Conservation (phyloP, 2,113 vertebrate genomes). For the Platycercus adscitus region DNA sequence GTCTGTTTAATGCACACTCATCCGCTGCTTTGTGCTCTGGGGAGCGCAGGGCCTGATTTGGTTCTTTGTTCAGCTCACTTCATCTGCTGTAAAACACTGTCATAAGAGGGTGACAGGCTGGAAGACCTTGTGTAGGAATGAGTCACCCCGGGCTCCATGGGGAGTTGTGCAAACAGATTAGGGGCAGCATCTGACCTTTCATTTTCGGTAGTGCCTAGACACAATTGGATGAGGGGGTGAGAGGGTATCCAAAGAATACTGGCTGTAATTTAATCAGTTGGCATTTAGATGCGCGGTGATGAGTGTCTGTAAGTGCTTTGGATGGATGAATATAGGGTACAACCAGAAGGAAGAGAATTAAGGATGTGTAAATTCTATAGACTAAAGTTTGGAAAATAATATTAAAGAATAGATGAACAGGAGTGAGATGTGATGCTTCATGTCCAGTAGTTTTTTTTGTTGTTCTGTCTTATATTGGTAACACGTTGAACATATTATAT, state of each 20-base stretch:
- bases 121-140: not conserved
- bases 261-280: slow-evolving; percentile 8
- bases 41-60: fast-evolving
- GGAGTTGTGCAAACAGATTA: not conserved
- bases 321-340: not conserved
- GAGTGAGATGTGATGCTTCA: not conserved
- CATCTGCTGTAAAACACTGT: not conserved
- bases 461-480: not conserved
- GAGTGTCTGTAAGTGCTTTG: not conserved
- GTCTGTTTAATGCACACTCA: fast-evolving
- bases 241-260: not conserved
- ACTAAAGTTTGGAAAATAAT: not conserved
- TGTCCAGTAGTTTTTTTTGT: not conserved
- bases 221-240: slow-evolving; percentile 5
- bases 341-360: not conserved
- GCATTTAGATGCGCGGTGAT: not conserved
- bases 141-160: not conserved
- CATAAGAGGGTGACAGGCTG: not conserved
- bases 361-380: not conserved
- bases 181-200: not conserved
- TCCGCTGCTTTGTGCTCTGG: fast-evolving
- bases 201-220: not conserved
- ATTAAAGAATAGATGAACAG: not conserved
- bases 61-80: not conserved
- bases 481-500: not conserved